Conservation (phyloP, 2,797 vertebrate genomes). For the Lemur catta region DNA sequence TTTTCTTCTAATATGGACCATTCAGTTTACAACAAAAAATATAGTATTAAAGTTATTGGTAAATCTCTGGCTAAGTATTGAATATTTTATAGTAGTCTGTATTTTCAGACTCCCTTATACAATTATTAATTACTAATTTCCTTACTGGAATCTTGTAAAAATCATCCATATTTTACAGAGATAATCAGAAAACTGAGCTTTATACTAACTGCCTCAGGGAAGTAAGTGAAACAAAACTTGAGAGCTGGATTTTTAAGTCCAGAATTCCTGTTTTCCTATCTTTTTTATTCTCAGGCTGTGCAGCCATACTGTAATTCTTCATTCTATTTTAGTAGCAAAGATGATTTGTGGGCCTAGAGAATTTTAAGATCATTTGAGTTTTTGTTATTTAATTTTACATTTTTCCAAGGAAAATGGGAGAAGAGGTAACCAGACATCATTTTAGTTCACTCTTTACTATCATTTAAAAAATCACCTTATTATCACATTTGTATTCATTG, state of each 20-base stretch:
- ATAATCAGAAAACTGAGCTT: slow-evolving; percentile 42
- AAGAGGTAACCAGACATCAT: background rate
- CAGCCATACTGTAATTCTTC: background rate
- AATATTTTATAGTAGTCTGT: background rate
- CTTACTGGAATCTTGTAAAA: slow-evolving; percentile 15
- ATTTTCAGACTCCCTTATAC: background rate
- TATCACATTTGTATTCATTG: background rate
- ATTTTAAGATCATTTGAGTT: background rate
- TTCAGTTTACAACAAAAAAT: background rate
- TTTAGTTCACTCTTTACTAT: background rate
- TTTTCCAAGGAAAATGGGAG: background rate
- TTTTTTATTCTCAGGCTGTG: background rate
- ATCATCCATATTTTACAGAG: slow-evolving; percentile 20
- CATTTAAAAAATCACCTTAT: background rate
- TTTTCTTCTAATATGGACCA: background rate
- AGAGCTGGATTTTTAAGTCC: background rate
- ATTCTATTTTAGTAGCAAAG: slow-evolving; percentile 23
- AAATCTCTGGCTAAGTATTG: background rate
- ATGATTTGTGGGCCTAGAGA: background rate
- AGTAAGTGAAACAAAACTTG: background rate
- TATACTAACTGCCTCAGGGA: background rate
- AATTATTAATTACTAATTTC: slow-evolving; percentile 37
- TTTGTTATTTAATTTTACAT: background rate
- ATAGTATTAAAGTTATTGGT: background rate
- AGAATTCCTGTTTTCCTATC: background rate